phyloP scores from a whole-genome alignment of 2,113 vertebrate genomes.

The Dipodomys stephensi region DNA sequence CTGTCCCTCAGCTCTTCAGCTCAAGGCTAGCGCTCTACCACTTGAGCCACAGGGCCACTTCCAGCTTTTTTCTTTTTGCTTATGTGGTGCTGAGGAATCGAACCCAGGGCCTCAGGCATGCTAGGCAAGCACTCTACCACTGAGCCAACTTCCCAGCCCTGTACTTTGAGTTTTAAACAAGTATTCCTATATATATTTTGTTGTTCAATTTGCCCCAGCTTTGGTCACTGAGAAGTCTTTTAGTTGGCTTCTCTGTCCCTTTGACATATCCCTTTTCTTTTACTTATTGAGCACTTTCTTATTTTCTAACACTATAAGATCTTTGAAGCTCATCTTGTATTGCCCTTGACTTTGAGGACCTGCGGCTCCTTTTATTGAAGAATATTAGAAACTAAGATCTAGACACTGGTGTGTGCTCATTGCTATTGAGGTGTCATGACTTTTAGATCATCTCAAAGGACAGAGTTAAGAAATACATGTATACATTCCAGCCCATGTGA shows the following conservation, averaged over 20 bases:
- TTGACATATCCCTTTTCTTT: neutral
- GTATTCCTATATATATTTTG: neutral
- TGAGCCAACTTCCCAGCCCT: no score
- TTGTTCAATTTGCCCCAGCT: neutral
- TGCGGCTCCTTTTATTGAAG: neutral
- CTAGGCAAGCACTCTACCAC: no score
- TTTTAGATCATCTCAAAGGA: neutral
- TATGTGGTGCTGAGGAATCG: no score
- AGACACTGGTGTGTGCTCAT: neutral
- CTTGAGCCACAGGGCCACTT: no score
- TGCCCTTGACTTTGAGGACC: neutral
- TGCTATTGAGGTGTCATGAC: neutral
- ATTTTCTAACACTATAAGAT: neutral
- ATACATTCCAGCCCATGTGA: neutral
- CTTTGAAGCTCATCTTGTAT: neutral
- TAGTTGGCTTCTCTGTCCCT: neutral
- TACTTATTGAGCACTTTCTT: neutral
- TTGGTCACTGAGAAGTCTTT: neutral
- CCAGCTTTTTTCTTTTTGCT: no score
- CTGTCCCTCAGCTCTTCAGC: no score
- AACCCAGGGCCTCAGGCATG: no score
- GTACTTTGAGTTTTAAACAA: neutral
- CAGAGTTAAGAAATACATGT: neutral
- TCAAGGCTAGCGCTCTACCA: no score
- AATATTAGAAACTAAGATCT: neutral